Evolutionary conservation across 2,113 vertebrate genomes (phyloP).

Genomic region (Nestor notabilis): DNA sequence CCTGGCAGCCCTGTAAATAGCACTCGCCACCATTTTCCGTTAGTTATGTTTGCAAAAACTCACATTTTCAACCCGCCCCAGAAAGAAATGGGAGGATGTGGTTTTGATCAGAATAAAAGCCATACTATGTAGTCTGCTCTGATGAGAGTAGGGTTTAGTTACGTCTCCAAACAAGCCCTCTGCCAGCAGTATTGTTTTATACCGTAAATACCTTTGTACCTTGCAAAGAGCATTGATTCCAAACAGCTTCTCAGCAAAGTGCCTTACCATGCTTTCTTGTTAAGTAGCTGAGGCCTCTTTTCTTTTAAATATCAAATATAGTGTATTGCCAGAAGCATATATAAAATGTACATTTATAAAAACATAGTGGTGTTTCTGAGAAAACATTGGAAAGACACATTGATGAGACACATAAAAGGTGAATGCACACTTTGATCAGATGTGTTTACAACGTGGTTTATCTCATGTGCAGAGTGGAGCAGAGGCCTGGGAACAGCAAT

Average conservation of each 20-base stretch:
- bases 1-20: slow-evolving; percentile 19
- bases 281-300: slow-evolving; percentile 56
- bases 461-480: slow-evolving; percentile 64
- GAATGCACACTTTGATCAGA: slow-evolving; percentile 59
- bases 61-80: neutral
- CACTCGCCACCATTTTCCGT: neutral
- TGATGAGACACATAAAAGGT: slow-evolving; percentile 66
- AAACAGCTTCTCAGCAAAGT: slow-evolving; percentile 42
- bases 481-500: slow-evolving; percentile 61
- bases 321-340: slow-evolving; percentile 54
- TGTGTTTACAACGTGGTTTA: slow-evolving; percentile 74
- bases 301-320: slow-evolving; percentile 55
- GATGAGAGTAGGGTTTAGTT: slow-evolving; percentile 30
- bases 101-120: slow-evolving; percentile 64
- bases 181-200: slow-evolving; percentile 60
- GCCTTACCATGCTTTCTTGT: slow-evolving; percentile 64
- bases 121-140: slow-evolving; percentile 37
- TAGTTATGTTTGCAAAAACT: neutral
- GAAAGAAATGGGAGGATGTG: neutral
- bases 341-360: slow-evolving; percentile 63
- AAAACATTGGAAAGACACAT: slow-evolving; percentile 62
- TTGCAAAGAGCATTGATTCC: slow-evolving; percentile 7
- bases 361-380: slow-evolving; percentile 49
- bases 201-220: slow-evolving; percentile 12
- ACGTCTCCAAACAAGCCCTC: neutral